Base-by-base conservation (phyloP, 2,797 vertebrate genomes). In the Labeo calbasu region DNA sequence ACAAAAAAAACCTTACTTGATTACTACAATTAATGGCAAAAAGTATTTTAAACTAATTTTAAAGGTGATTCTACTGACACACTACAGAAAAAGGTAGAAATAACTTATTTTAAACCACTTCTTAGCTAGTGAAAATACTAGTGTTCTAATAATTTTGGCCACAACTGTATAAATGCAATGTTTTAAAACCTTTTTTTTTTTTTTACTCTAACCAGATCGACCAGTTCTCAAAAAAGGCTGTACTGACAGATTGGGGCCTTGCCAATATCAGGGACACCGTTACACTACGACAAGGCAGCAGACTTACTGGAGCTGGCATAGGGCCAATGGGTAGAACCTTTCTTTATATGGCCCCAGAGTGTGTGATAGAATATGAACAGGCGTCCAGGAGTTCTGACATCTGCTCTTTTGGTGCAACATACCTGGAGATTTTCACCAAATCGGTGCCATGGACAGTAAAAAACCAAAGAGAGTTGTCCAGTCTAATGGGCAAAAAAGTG, bases 321-420 rank as follows among this genome's bases (percentile, higher is more conserved):
- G 53, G 73, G 36, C 53, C 53, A 77, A 43, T 77, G 28, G 53
- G 75, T 40, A 32, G 53, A 40, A 77, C 12, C 5, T 77, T 59
- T 43, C 57, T 77, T 13, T 77, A 46, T 25, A 77, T 61, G 55
- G 32, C 36, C 13, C 53, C 36, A 59, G 28, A 28, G 28, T 28
- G 28, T 28, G 28, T 32, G 28, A 32, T 32, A 32, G 28, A 77
- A 12, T 77, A 46, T 25, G 75, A 77, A 25, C 28, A 57, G 55
- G 6, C 55, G 43, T 57, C 36, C 12, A 77, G n/a, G 1, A 40
- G n/a, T 21, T 77, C 13, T 8, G 75, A 77, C 55, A 77, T 77
- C 6, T 77, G 55, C 21, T 77, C 75, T 14, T 23, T 61, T 2
- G 36, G 36, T 23, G 36, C 7, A 23, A 77, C 55, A 61, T 61